Percentiles rank a stretch among this genome's conserved stretches.
phyloP scores from a whole-genome alignment of 2,797 vertebrate species.

The Odontamblyopus rebecca region DNA sequence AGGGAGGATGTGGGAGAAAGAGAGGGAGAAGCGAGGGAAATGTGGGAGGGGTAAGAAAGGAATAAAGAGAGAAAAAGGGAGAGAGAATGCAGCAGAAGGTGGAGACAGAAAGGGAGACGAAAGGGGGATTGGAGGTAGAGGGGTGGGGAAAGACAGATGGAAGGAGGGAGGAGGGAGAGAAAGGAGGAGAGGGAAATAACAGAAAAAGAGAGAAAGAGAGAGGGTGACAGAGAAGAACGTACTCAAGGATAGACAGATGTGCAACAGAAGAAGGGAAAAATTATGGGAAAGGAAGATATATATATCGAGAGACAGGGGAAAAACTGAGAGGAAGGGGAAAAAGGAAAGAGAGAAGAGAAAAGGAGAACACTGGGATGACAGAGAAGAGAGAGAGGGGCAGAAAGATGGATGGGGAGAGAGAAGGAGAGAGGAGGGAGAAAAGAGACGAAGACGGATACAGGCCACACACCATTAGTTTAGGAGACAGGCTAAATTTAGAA shows the following conservation, averaged over 20 bases:
- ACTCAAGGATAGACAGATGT: too few relatives aligned
- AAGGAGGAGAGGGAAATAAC: not conserved
- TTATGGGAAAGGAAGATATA: not conserved
- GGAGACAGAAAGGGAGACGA: too few relatives aligned
- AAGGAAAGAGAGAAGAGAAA: not conserved
- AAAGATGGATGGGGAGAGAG: too few relatives aligned
- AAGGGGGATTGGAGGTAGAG: too few relatives aligned
- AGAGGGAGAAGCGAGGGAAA: not conserved
- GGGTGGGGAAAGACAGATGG: not conserved
- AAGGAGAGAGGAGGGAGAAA: too few relatives aligned
- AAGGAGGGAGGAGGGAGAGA: not conserved
- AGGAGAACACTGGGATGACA: too few relatives aligned
- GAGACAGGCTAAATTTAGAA: constrained; percentile 59
- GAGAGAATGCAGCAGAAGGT: not conserved
- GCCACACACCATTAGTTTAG: constrained; percentile 50
- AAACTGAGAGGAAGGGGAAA: not conserved
- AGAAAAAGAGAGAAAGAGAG: not conserved
- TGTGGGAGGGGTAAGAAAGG: not conserved
- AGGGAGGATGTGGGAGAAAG: not conserved
- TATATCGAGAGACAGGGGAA: not conserved
- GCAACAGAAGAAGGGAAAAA: not conserved
- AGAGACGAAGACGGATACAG: not conserved
- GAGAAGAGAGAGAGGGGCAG: not conserved
- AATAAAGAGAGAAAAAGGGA: not conserved
- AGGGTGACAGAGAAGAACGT: not conserved